A percentile compares a stretch with the other conserved stretches of the same genome.
phyloP scores from a whole-genome alignment of 2,888 invertebrate species.

The Andricus curvator region DNA sequence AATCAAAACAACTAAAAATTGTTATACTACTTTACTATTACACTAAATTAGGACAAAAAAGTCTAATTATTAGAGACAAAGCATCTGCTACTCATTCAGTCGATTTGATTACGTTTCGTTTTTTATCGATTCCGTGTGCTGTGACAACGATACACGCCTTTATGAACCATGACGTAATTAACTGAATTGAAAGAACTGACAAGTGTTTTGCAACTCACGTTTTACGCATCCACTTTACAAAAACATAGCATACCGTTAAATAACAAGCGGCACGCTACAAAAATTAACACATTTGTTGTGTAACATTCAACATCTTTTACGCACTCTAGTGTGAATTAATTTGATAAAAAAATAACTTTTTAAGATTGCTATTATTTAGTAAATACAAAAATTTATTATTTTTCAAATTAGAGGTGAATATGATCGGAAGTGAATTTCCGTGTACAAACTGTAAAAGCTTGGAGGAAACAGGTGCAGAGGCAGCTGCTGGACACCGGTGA shows the following conservation, averaged over 20 bases:
- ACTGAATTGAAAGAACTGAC: constrained; percentile 16
- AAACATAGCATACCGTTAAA: constrained; percentile 24
- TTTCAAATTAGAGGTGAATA: neutral
- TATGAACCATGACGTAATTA: constrained; percentile 33
- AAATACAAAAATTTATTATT: neutral
- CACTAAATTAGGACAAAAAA: neutral
- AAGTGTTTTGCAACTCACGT: constrained; percentile 28
- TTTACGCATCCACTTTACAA: neutral
- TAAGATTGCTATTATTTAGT: neutral
- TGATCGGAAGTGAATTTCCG: neutral
- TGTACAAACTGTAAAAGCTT: neutral
- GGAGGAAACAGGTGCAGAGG: neutral
- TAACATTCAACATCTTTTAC: neutral
- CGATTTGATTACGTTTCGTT: constrained; percentile 17
- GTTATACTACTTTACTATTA: neutral
- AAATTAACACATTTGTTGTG: constrained; percentile 14
- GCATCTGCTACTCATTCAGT: constrained; percentile 13
- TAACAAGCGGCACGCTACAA: neutral
- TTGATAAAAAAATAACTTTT: neutral
- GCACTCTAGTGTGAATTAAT: neutral
- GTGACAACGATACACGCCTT: constrained; percentile 1
- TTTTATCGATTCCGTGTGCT: constrained; percentile 24
- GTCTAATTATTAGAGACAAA: neutral
- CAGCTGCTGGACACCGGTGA: neutral
- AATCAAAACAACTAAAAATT: neutral